Base-by-base conservation (phyloP, 2,888 invertebrate genomes). In the Baccha elongata region DNA sequence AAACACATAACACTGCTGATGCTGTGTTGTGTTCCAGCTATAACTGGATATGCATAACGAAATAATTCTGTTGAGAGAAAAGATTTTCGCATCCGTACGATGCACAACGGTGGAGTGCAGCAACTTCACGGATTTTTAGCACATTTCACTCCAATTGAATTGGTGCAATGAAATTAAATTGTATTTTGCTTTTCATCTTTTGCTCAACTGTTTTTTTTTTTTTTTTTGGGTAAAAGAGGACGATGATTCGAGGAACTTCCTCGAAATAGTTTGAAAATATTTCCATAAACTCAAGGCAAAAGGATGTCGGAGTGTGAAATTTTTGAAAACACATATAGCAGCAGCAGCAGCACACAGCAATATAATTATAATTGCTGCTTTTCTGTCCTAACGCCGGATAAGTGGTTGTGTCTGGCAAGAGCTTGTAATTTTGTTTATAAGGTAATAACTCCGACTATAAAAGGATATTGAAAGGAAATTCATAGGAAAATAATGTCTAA, bases 81-180 rank as follows among this genome's bases (percentile, higher is more conserved):
- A 52, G 76, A 76, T 81, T 81, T 69, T 60, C 71, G 40, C 64
- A 69, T 58, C 55, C 17, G 35, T 42, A 23, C 29, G 2, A 15
- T 32, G 32, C 13, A 40, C 62, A 50, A 50, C 40, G 58, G n/a
- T 44, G 26, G 3, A 48, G 37, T n/a, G 60, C 55, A 69, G 58
- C 42, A 76, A 46, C 76, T 81, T 81, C 67, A 71, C 58, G 60
- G 81, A 53, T 62, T 83, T 76, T 78, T 83, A 83, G 62, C 62
- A 78, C 76, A 72, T 78, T 83, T 83, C 76, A 78, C 83, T 78
- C 44, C 72, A 78, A 83, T 76, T 83, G 83, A 83, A 83, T 83
- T 78, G 78, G 62, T 13, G 72, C 78, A 78, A 83, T 83, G 67
- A 83, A 83, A 83, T 83, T 83, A 83, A 83, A 83, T 78, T 83